phyloP scores from a whole-genome alignment of 37 sponge, comb jelly and placozoan species.

The Theonella swinhoei region DNA sequence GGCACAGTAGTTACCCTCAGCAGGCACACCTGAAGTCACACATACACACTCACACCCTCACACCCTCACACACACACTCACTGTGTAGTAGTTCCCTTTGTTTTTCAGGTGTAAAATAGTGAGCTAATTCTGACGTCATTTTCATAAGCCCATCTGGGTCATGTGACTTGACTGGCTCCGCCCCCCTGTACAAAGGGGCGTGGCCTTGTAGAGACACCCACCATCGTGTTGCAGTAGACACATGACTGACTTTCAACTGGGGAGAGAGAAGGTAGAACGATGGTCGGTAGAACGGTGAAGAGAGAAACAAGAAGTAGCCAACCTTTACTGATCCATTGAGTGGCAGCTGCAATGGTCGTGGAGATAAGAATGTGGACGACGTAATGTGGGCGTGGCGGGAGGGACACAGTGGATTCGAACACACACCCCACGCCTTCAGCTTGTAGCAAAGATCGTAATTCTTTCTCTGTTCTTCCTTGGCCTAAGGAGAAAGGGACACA shows the following conservation, averaged over 20 bases:
- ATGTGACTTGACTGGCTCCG: background rate
- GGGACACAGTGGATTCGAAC: constrained; percentile 26
- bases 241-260: constrained; percentile 33
- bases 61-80: too few species aligned
- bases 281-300: too few species aligned
- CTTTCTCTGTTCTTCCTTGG: background rate
- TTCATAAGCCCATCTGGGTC: constrained; percentile 5
- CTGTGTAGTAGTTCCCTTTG: constrained; percentile 5
- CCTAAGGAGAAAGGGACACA: background rate
- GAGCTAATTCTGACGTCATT: constrained; percentile 36
- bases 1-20: constrained; percentile 56
- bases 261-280: background rate
- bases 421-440: constrained; percentile 72
- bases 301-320: background rate
- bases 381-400: background rate
- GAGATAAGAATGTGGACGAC: background rate
- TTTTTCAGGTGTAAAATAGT: constrained; percentile 1
- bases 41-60: too few species aligned
- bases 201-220: constrained; percentile 77
- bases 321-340: constrained; percentile 37
- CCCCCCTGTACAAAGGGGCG: constrained; percentile 43
- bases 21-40: constrained; percentile 18
- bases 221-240: constrained; percentile 53
- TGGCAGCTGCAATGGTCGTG: constrained; percentile 9
- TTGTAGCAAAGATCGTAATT: constrained; percentile 66